phyloP scores from a whole-genome alignment of 1,140 invertebrate genomes.

The Spodoptera litura region DNA sequence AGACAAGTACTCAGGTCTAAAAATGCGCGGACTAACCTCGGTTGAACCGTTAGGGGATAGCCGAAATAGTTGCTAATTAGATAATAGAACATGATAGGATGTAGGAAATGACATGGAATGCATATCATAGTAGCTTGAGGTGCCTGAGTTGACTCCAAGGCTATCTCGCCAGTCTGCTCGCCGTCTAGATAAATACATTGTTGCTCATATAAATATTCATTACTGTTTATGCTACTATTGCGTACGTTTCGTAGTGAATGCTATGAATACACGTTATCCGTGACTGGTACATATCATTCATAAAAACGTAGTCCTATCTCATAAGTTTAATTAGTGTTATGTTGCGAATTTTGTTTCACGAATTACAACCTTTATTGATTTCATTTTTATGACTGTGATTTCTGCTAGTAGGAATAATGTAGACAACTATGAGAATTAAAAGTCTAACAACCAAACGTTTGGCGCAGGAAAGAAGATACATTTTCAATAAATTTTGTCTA shows the following conservation, averaged over 20 bases:
- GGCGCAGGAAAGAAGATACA: no score
- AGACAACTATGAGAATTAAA: no score
- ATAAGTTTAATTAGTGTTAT: no score
- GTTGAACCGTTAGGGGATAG: neutral
- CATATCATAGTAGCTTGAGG: slow-evolving; percentile 8
- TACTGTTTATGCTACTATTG: neutral
- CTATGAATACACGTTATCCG: neutral
- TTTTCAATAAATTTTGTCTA: no score
- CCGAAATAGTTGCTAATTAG: neutral
- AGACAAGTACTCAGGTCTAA: neutral
- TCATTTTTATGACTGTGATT: no score
- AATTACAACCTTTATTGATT: no score
- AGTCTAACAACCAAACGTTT: no score
- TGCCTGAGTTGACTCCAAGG: slow-evolving; percentile 4
- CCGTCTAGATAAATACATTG: slow-evolving; percentile 35
- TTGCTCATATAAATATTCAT: slow-evolving; percentile 23
- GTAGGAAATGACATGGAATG: slow-evolving; percentile 20
- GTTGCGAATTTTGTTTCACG: no score
- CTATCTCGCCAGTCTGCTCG: slow-evolving; percentile 7
- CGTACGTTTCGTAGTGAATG: slow-evolving; percentile 3
- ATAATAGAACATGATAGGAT: neutral
- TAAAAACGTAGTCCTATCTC: neutral
- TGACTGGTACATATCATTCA: slow-evolving; percentile 16
- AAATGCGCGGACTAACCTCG: neutral
- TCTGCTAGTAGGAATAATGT: no score